Evolutionary conservation across 2,113 vertebrate species (phyloP), one percentile per base, ranked within the genome.

Genomic region (Phoenicopterus ruber): DNA sequence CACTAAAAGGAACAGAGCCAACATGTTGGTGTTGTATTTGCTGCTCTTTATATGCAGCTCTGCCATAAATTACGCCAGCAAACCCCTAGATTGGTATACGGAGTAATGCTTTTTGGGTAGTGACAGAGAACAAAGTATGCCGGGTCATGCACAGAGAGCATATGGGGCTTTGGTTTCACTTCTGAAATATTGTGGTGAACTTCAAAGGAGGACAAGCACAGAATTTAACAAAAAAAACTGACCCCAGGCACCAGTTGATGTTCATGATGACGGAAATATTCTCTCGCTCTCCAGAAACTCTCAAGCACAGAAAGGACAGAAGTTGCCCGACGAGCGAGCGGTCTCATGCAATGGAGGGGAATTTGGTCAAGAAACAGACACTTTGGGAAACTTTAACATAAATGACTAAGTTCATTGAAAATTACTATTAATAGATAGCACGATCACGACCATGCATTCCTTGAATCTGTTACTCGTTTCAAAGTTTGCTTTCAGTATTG

Each of bases 161-260:
- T 73, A 78, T 22, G 82, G 87, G 69, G 84, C 91, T 94, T 97
- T 77, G 93, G 91, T 95, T 96, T 95, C 91, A 49, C 94, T 96
- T 97, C 94, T 97, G 96, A 87, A 95, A 90, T 58, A 29, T 3
- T 93, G 97, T 97, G 96, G 95, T 65, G 34, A 96, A 90, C 87
- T 95, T 96, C 93, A 97, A 97, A 97, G 84, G 32, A 91, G 67
- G 78, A 77, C 32, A 90, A 95, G 80, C 19, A 38, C 62, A 90
- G 90, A 90, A 93, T 42, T 73, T 31, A 86, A 92, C 90, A 92
- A 81, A 81, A 81, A 83, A 87, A 79, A 7, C 67, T 87, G 96
- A 94, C 95, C 96, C 91, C 90, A 96, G 93, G 91, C 93, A 90
- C 9, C 90, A 57, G 82, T 18, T 90, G 85, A 96, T 84, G 87